Base-by-base conservation (phyloP, 1,140 invertebrate species). In the Aphis gossypii region DNA sequence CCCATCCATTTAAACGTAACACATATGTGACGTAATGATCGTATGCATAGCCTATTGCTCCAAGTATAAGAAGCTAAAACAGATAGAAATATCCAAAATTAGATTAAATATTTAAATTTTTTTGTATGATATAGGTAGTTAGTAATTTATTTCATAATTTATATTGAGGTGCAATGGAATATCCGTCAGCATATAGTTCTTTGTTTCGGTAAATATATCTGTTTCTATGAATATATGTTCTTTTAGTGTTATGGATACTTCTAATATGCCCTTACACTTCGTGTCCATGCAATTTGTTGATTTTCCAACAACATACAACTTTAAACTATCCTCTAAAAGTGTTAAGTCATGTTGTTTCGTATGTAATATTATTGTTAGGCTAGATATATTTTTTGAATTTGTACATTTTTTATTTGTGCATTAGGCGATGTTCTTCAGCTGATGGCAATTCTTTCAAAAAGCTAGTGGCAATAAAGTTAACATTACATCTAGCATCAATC, bases 201-300 rank as follows among this genome's bases (percentile, higher is more conserved):
- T 83, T 41, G 35, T 83, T 83, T 83, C 38, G 35, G 14, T 41
- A 83, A 41, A 83, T 21, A 4, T 1, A 41, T 83, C 82, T 1
- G 82, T 83, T 83, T 83, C 82, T 35, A 82, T 82, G 30, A 82
- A 82, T n/a, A n/a, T 35, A n/a, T 82, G 68, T 11, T 82, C 68
- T 82, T 82, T 4, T n/a, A 82, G 11, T 7, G 30, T 35, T 82
- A 8, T 82, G 7, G 68, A 35, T n/a, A 38, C 35, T 1, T 82
- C 30, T 82, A 82, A 8, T n/a, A 4, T 14, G 30, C n/a, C 30
- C 30, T 82, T 35, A n/a, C 68, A 38, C 14, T 35, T n/a, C 6
- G 68, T 82, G n/a, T 35, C 30, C 30, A 82, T 82, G 14, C 68
- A 82, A 35, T 14, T 11, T 35, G 68, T n/a, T 4, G 68, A 82